Conservation (phyloP, 2,113 vertebrate genomes). For the Thunnus thynnus region DNA sequence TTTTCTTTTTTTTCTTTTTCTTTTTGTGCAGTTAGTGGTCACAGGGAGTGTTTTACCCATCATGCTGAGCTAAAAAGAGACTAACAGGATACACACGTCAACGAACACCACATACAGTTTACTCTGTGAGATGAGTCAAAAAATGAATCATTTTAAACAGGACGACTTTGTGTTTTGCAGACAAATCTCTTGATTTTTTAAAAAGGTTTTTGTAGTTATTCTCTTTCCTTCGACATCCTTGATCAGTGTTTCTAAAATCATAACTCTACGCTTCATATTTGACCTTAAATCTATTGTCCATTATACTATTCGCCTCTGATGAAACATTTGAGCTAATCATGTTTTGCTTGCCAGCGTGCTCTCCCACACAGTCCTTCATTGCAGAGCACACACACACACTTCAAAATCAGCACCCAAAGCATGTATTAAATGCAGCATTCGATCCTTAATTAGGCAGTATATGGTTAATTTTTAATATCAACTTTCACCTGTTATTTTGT, state of each 20-base stretch:
- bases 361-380: conserved; percentile 3
- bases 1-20: not conserved
- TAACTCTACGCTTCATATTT: not conserved
- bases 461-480: conserved; percentile 1
- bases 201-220: no score
- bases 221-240: no score
- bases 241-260: not conserved
- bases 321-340: conserved; percentile 26
- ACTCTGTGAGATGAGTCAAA: not conserved
- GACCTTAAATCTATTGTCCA: not conserved
- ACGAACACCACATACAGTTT: not conserved
- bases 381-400: not conserved
- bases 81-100: conserved; percentile 37
- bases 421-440: not conserved
- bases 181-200: no score
- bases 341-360: conserved; percentile 4
- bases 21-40: conserved; percentile 54
- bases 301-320: conserved; percentile 9
- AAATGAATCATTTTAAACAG: no score
- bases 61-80: conserved; percentile 55
- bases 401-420: conserved; percentile 12
- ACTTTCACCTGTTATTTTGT: not conserved
- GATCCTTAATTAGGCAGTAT: not conserved
- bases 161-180: no score
- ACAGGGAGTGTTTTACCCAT: conserved; percentile 58